These are phyloP conservation scores for Catostomus latipinnis DNA, from an alignment of 2,797 vertebrate species.

Conservation along the genomic window DNA sequence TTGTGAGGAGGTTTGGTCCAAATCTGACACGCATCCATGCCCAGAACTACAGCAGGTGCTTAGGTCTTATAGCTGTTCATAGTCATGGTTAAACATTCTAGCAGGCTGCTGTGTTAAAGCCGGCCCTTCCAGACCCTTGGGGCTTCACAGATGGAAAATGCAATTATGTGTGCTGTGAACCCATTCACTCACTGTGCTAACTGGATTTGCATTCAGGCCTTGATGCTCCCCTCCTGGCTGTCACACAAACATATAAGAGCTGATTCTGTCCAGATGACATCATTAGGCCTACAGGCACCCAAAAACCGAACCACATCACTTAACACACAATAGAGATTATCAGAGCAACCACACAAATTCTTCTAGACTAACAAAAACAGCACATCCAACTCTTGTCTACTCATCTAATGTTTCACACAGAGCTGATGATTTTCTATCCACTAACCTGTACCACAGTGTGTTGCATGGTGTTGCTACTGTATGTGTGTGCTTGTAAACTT, in stretches of 20 bases:
- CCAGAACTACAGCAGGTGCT: constrained; percentile 23
- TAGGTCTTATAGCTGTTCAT: constrained; percentile 22
- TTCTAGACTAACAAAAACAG: too few species aligned
- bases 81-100: constrained; percentile 45
- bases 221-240: constrained; percentile 56
- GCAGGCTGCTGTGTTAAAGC: constrained; percentile 6
- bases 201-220: constrained; percentile 66
- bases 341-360: constrained; percentile 20
- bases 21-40: constrained; percentile 4
- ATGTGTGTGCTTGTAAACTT: too few species aligned
- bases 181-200: constrained; percentile 66
- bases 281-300: constrained; percentile 57
- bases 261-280: constrained; percentile 63
- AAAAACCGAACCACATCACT: constrained; percentile 47
- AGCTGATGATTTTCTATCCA: too few species aligned
- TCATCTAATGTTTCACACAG: too few species aligned
- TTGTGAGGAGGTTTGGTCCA: too few species aligned
- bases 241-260: constrained; percentile 63
- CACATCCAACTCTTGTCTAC: too few species aligned
- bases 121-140: constrained; percentile 51
- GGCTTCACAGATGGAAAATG: constrained; percentile 74
- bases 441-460: too few species aligned
- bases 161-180: constrained; percentile 75
- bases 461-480: too few species aligned
- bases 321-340: constrained; percentile 28